phyloP scores from a whole-genome alignment of 30 jellyfish, hydroid and myxozoan genomes.

The Pelagia noctiluca region DNA sequence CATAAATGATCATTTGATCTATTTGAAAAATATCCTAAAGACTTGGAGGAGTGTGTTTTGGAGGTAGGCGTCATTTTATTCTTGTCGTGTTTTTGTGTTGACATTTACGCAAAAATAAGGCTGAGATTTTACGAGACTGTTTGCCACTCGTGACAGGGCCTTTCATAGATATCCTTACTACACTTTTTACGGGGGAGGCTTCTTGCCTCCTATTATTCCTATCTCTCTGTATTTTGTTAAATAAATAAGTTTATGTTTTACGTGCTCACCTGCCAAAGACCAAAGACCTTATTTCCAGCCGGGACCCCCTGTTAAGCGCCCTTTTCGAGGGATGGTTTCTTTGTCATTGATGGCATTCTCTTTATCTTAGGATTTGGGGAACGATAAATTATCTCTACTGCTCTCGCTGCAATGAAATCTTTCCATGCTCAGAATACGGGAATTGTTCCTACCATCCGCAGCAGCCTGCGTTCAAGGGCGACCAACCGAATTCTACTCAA shows the following conservation, averaged over 20 bases:
- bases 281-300: too few relatives aligned
- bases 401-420: slow-evolving; percentile 67
- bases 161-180: too few relatives aligned
- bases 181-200: too few relatives aligned
- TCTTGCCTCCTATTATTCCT: too few relatives aligned
- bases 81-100: neutral
- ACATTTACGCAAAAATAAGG: too few relatives aligned
- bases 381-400: slow-evolving; percentile 74
- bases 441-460: slow-evolving; percentile 84
- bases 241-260: too few relatives aligned
- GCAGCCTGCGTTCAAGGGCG: slow-evolving; percentile 32
- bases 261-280: too few relatives aligned
- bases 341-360: neutral
- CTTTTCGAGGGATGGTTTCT: neutral
- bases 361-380: slow-evolving; percentile 81
- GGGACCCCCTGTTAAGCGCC: neutral
- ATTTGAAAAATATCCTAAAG: slow-evolving; percentile 58
- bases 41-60: slow-evolving; percentile 91
- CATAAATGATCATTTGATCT: slow-evolving; percentile 66
- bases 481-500: neutral
- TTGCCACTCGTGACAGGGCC: too few relatives aligned
- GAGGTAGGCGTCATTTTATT: slow-evolving; percentile 63
- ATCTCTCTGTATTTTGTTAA: too few relatives aligned
- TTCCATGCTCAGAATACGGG: slow-evolving; percentile 80
- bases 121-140: too few relatives aligned